Conservation (phyloP, 2,113 vertebrate genomes). For the Phalacrocorax pelagicus region DNA sequence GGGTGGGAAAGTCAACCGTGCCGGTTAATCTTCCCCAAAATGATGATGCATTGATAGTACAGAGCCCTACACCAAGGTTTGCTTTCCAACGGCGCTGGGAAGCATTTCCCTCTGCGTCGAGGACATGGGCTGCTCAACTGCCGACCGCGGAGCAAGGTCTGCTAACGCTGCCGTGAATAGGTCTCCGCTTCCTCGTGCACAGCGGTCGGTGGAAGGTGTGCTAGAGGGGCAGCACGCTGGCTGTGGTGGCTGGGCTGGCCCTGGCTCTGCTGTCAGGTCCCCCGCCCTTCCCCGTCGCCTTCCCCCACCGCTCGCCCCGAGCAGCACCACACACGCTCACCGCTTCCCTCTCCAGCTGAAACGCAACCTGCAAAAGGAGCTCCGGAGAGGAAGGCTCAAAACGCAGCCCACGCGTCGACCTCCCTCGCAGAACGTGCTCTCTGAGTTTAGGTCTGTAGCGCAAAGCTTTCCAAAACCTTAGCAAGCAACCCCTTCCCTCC, state of each 20-base stretch:
- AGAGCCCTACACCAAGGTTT: neutral
- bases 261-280: neutral
- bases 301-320: neutral
- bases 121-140: neutral
- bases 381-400: too few relatives aligned
- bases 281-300: neutral
- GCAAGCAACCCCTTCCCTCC: neutral
- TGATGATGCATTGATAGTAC: fast-evolving
- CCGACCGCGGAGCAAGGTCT: neutral
- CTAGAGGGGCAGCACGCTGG: too few relatives aligned
- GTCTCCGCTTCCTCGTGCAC: neutral
- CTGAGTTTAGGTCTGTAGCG: too few relatives aligned
- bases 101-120: fast-evolving
- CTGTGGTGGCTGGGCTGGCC: neutral
- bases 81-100: neutral
- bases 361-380: neutral
- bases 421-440: neutral
- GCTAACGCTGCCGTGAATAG: neutral
- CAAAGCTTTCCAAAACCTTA: neutral
- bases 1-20: neutral
- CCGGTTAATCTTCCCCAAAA: neutral
- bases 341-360: neutral
- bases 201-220: neutral
- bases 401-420: fast-evolving
- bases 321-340: neutral